Conservation (phyloP, 2,113 vertebrate genomes). For the Dromaius novaehollandiae region DNA sequence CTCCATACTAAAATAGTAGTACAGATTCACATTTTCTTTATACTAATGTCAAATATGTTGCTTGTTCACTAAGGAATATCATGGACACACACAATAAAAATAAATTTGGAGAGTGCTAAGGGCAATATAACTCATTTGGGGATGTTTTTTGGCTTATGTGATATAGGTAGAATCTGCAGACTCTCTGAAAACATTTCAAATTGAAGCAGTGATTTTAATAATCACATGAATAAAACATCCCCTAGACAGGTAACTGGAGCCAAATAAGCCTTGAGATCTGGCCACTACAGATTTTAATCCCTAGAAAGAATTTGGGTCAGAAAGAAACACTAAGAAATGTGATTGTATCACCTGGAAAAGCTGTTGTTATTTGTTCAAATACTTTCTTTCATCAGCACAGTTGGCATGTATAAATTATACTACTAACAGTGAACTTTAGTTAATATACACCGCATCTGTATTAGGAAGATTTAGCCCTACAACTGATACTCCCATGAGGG, state of each 20-base stretch:
- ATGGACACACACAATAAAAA: background rate
- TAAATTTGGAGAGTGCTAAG: background rate
- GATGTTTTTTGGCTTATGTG: background rate
- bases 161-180: background rate
- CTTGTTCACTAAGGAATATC: slow-evolving; percentile 5
- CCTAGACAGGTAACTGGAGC: background rate
- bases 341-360: background rate
- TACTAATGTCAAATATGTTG: background rate
- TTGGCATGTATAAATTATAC: background rate
- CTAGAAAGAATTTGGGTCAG: slow-evolving; percentile 27
- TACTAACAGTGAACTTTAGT: background rate
- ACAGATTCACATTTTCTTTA: background rate
- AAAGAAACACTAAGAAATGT: background rate
- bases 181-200: slow-evolving; percentile 25
- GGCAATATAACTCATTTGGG: background rate
- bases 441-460: background rate
- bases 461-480: background rate
- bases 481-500: background rate
- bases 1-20: background rate
- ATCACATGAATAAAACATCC: slow-evolving; percentile 46
- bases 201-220: background rate
- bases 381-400: background rate
- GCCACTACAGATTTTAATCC: slow-evolving; percentile 11
- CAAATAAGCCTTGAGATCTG: slow-evolving; percentile 16
- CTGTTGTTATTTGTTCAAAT: background rate